Base-by-base conservation (phyloP, 2,113 vertebrate species). In the Elgaria multicarinata region DNA sequence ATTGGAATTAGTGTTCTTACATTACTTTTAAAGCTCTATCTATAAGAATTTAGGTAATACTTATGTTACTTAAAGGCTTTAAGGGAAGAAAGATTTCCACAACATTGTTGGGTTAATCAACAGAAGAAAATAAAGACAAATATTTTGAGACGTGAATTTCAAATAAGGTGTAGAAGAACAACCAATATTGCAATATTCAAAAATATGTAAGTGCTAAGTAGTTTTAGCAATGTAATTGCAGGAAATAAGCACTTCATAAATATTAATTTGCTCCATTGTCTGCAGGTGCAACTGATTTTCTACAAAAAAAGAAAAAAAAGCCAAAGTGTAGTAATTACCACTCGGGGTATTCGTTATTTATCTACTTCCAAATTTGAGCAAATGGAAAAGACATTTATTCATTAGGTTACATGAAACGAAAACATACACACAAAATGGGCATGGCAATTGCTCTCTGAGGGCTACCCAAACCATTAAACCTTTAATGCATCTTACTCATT, bases 331-430 rank as follows among this genome's bases (percentile, higher is more conserved):
- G 39, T 10, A 86, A 55, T n/a, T 78, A 28, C 24, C 84, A 22
- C 0, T n/a, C 13, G 12, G 39, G 81, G 44, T 71, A 74, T 67
- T 87, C 44, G 33, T 77, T 89, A 77, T 53, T 53, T 84, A 84
- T 67, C 78, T 90, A 33, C n/a, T 76, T 55, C 33, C 36, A 67
- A 74, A 50, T 74, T 62, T 86, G 66, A 86, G 44, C n/a, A 90
- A 87, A 76, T 69, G 85, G 44, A 83, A 67, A n/a, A 67, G 58
- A 24, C 78, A 87, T 83, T 87, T 44, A 87, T 82, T 90, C 36
- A 55, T 86, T 81, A 75, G 75, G 2, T 69, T 39, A 55, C 18
- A 22, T 44, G 39, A 64, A 74, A n/a, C 16, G 4, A 66, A 76
- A n/a, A 89, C 58, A 77, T 33, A 39, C 31, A 87, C 1, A 67